phyloP scores from a whole-genome alignment of 1,140 invertebrate genomes.

The Drosophila lowei region DNA sequence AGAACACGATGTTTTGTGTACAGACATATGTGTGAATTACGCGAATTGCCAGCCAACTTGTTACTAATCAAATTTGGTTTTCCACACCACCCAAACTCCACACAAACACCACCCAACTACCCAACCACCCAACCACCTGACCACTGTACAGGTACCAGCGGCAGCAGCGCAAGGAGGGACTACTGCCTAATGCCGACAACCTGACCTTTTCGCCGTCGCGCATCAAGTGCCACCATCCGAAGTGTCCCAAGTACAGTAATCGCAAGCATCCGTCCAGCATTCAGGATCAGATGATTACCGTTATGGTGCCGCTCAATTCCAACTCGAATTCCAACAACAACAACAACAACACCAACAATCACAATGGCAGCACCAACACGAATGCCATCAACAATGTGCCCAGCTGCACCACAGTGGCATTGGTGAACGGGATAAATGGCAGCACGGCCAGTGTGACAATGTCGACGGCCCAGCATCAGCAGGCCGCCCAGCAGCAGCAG shows the following conservation, averaged over 20 bases:
- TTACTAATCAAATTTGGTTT: constrained; percentile 55
- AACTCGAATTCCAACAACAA: constrained; percentile 76
- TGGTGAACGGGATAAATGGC: constrained; percentile 70
- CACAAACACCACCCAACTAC: not conserved
- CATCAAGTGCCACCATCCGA: constrained; percentile 83
- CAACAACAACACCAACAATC: constrained; percentile 57
- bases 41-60: constrained; percentile 17
- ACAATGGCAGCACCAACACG: constrained; percentile 27
- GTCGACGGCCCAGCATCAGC: constrained; percentile 49
- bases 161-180: constrained; percentile 80
- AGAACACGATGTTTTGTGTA: constrained; percentile 55
- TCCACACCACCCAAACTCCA: constrained; percentile 2
- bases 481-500: constrained; percentile 20
- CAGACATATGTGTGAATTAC: constrained; percentile 46
- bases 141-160: constrained; percentile 67
- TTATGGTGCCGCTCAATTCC: constrained; percentile 82
- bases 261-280: constrained; percentile 77
- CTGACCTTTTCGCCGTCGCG: constrained; percentile 81
- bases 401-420: constrained; percentile 61
- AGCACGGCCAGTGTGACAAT: constrained; percentile 60
- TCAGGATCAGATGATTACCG: constrained; percentile 83
- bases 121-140: not conserved
- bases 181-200: constrained; percentile 81
- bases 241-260: constrained; percentile 81
- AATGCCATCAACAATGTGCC: constrained; percentile 29